A percentile compares a stretch with the other conserved stretches of the same genome.
phyloP scores from a whole-genome alignment of 2,113 vertebrate genomes.

The Marcusenius ussheri region DNA sequence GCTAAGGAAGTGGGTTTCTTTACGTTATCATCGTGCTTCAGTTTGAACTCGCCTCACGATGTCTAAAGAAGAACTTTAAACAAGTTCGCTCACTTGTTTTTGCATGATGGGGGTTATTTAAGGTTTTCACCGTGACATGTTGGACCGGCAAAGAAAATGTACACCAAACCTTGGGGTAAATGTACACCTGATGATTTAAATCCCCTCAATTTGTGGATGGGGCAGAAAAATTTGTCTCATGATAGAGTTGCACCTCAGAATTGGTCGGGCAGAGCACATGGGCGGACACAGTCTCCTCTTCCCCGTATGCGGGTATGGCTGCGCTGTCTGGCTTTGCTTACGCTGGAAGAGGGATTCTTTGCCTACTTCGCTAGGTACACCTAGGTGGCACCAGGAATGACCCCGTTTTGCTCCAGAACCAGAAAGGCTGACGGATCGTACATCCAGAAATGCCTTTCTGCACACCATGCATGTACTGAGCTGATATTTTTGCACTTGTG shows the following conservation, averaged over 20 bases:
- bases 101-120: background rate
- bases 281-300: background rate
- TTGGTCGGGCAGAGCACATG: background rate
- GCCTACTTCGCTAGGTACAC: background rate
- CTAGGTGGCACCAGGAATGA: background rate
- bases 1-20: slow-evolving; percentile 54
- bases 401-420: background rate
- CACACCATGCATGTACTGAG: background rate
- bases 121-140: background rate
- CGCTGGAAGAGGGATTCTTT: background rate
- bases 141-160: background rate
- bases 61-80: background rate
- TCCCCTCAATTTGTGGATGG: background rate
- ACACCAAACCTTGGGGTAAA: no score
- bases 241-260: background rate
- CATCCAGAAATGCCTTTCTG: background rate
- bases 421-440: background rate
- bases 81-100: background rate
- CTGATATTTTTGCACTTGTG: background rate
- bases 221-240: background rate
- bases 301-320: background rate
- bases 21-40: background rate
- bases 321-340: background rate
- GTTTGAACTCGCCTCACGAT: background rate
- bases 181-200: background rate